phyloP scores from a whole-genome alignment of 1,140 invertebrate species.

The Drosophila melanogaster region Release_6_plus_ISO1_MT NT_033777.3:22151501-22152000 shows the following conservation, averaged over 20 bases:
- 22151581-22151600: slow-evolving; percentile 55
- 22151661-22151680: slow-evolving; percentile 52
- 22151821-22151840: slow-evolving; percentile 13
- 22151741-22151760: slow-evolving; percentile 69
- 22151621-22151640: slow-evolving; percentile 81
- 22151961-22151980: slow-evolving; percentile 61
- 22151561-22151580: slow-evolving; percentile 81
- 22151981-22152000: slow-evolving; percentile 46
- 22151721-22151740: slow-evolving; percentile 55
- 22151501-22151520: slow-evolving; percentile 13
- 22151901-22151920: slow-evolving; percentile 71
- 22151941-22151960: slow-evolving; percentile 37
- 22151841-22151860: not conserved
- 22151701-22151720: slow-evolving; percentile 22
- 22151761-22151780: slow-evolving; percentile 72
- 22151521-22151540: slow-evolving; percentile 12
- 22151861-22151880: slow-evolving; percentile 5
- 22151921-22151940: slow-evolving; percentile 52
- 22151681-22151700: slow-evolving; percentile 19
- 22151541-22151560: slow-evolving; percentile 36
- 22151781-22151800: slow-evolving; percentile 64
- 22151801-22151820: slow-evolving; percentile 50
- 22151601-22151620: slow-evolving; percentile 63
- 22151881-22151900: slow-evolving; percentile 67
- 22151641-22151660: slow-evolving; percentile 82